Evolutionary conservation across 2,113 vertebrate genomes (phyloP).

Genomic region (Vireo altiloquus): DNA sequence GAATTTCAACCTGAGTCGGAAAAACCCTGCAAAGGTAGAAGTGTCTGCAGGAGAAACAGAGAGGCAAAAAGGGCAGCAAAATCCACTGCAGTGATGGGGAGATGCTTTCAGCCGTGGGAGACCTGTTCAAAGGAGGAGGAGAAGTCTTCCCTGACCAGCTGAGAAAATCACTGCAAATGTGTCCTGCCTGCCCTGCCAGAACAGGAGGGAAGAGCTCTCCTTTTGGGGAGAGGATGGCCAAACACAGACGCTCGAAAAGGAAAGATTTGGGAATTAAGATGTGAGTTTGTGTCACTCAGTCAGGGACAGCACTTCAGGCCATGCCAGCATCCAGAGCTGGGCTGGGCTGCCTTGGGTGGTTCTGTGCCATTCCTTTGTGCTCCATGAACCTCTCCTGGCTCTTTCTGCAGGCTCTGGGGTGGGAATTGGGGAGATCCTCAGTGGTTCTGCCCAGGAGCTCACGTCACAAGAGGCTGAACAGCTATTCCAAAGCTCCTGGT

Average conservation of each 20-base stretch:
- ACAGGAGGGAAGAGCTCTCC: neutral
- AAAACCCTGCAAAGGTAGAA: neutral
- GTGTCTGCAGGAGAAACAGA: neutral
- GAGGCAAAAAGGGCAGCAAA: neutral
- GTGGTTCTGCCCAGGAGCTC: neutral
- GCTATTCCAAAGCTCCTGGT: neutral
- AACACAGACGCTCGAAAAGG: neutral
- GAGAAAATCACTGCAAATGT: neutral
- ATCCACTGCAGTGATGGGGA: neutral
- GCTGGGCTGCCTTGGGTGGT: neutral
- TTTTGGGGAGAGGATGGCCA: neutral
- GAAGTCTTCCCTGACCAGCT: neutral
- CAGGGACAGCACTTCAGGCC: neutral
- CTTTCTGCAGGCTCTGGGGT: neutral
- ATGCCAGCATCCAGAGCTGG: neutral
- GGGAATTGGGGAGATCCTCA: neutral
- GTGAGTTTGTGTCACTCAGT: neutral
- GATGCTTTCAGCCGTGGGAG: neutral
- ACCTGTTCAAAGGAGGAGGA: neutral
- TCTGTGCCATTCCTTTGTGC: neutral
- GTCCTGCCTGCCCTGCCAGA: neutral
- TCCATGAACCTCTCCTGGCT: neutral
- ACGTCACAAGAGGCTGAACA: accelerated
- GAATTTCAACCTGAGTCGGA: neutral
- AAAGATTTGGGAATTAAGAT: accelerated